These are phyloP conservation scores for Rhynchotus rufescens DNA, from an alignment of 2,797 vertebrate species.

Conservation along the genomic window DNA sequence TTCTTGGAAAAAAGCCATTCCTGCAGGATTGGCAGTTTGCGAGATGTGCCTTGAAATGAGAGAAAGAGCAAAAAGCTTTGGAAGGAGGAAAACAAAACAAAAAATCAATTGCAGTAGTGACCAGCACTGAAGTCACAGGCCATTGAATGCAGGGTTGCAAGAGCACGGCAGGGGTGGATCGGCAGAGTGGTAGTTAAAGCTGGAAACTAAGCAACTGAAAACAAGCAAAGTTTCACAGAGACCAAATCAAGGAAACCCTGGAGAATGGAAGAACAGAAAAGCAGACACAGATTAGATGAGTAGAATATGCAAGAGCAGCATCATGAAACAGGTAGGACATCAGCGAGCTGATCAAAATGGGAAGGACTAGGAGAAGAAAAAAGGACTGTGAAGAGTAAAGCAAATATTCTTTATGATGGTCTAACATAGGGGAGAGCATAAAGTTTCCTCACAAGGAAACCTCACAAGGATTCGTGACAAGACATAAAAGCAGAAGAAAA, in stretches of 20 bases:
- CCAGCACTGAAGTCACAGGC: neutral
- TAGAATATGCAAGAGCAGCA: neutral
- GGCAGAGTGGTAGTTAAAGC: neutral
- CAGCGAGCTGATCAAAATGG: neutral
- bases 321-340: neutral
- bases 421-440: neutral
- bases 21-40: neutral
- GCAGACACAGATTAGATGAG: slow-evolving; percentile 18
- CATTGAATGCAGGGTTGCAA: neutral
- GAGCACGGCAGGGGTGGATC: neutral
- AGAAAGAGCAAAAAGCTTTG: neutral
- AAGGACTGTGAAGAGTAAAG: neutral
- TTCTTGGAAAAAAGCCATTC: neutral
- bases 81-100: neutral
- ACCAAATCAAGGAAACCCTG: slow-evolving; percentile 10
- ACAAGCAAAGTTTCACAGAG: slow-evolving; percentile 26
- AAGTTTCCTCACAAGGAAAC: too few relatives aligned
- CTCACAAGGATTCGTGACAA: neutral
- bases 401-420: neutral
- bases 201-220: slow-evolving; percentile 37
- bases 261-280: slow-evolving; percentile 38
- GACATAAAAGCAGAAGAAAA: neutral
- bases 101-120: neutral
- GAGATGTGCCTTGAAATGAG: neutral
- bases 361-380: neutral